These are phyloP conservation scores for Pan paniscus DNA, from an alignment of 2,113 vertebrate genomes.

Conservation along the genomic window DNA sequence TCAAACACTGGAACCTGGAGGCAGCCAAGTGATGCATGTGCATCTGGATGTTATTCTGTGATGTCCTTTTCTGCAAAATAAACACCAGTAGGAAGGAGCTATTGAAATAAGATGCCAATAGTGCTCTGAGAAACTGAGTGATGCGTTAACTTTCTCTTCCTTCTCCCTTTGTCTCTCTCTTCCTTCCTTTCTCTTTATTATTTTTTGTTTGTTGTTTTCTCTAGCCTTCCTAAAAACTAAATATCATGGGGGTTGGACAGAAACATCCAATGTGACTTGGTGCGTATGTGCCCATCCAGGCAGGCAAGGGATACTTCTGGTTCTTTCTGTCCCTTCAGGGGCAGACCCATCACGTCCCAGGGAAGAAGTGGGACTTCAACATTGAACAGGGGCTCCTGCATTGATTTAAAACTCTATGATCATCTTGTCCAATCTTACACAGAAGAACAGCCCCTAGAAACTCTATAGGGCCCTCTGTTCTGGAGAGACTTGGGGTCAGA, in stretches of 20 bases:
- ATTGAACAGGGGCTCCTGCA: accelerated
- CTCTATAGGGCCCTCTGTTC: background rate
- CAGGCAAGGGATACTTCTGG: no score
- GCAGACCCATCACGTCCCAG: no score
- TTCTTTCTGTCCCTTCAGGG: no score
- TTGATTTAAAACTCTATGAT: no score
- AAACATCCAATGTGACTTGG: background rate
- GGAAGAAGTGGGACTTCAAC: background rate
- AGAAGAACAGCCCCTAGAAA: background rate
- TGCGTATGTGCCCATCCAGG: accelerated
- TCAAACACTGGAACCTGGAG: no score
- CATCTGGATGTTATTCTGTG: background rate
- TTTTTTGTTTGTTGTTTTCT: background rate
- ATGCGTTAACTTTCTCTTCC: background rate
- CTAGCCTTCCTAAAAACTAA: background rate
- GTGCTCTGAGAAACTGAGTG: no score
- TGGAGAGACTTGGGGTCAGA: background rate
- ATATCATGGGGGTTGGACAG: no score
- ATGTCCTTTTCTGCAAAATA: background rate
- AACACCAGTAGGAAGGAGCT: background rate
- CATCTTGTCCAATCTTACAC: background rate
- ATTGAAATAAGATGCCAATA: background rate
- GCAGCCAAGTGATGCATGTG: background rate
- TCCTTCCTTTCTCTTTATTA: no score
- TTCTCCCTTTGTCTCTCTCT: background rate